Evolutionary conservation across 2,113 vertebrate species (phyloP), one percentile per base, ranked within the genome.

Genomic region (Stigmatopora argus): DNA sequence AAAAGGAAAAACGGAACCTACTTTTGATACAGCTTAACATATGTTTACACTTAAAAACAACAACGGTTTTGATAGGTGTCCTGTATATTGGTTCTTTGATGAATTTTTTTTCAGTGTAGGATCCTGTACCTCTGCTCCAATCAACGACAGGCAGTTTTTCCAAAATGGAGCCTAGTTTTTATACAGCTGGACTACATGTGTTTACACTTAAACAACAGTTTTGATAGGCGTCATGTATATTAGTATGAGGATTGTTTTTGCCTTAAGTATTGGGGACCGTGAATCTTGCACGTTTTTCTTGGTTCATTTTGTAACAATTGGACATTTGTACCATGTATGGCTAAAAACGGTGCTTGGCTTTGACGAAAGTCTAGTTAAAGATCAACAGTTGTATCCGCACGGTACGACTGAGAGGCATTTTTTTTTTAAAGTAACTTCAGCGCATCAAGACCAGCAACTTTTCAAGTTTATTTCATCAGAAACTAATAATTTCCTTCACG

Each of bases 241-340:
- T 41, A 72, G 53, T 45, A 62, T 78, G 77, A 85, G 56, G 87
- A 81, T 85, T 85, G 74, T 88, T 86, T 88, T 90, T 90, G 90
- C 91, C 91, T 92, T 92, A 92, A 91, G 84, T 89, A 90, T 90
- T 89, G 84, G 75, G 86, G 89, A 85, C 77, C 78, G 82, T 87
- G 76, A 85, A 81, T 86, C 83, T 86, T 90, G 90, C 89, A 90
- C 81, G 86, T 88, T 63, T 77, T 78, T 9, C 63, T 51, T 49
- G 63, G 68, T 65, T 75, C 78, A 19, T 53, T 56, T 56, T 46
- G n/a, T 60, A 15, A 56, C 53, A 56, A 56, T 56, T 80, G 73
- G 86, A 85, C 79, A 87, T 90, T 90, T 85, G 71, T 87, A 85
- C 77, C 79, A 74, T 79, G 65, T 82, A 73, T 78, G 75, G 83